phyloP scores from a whole-genome alignment of 64 coral and sea anemone species.

The Montipora efflorescens region DNA sequence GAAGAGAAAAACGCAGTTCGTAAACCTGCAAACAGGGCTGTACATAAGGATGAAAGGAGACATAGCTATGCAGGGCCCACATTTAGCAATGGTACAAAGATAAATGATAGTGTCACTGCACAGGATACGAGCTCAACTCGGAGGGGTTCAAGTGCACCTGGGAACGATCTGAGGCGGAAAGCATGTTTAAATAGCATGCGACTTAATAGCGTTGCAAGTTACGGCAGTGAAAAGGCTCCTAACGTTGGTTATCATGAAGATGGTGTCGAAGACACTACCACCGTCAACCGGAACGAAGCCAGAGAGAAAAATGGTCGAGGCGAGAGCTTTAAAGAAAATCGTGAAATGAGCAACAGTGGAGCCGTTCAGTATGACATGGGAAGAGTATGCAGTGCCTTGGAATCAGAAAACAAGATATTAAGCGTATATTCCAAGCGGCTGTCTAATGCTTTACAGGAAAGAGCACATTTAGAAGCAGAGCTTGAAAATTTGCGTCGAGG shows the following conservation, averaged over 20 bases:
- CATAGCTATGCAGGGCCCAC: neutral
- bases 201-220: slow-evolving; percentile 1
- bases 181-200: slow-evolving; percentile 68
- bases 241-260: neutral
- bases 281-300: neutral
- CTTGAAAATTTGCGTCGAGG: slow-evolving; percentile 4
- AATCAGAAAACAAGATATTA: slow-evolving; percentile 26
- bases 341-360: neutral
- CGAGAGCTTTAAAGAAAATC: neutral
- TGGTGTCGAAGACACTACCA: neutral
- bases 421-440: slow-evolving; percentile 47
- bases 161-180: slow-evolving; percentile 57
- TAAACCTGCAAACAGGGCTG: neutral
- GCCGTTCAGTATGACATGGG: neutral
- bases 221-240: slow-evolving; percentile 4
- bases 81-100: neutral
- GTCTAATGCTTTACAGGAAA: slow-evolving; percentile 22
- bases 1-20: neutral
- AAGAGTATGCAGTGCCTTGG: neutral
- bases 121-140: neutral
- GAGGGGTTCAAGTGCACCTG: slow-evolving; percentile 17
- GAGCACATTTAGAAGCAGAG: slow-evolving; percentile 36
- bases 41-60: neutral
- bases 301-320: neutral
- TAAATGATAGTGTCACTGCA: neutral